Conservation (phyloP, 1,140 invertebrate genomes). For the Drosophila azteca region DNA sequence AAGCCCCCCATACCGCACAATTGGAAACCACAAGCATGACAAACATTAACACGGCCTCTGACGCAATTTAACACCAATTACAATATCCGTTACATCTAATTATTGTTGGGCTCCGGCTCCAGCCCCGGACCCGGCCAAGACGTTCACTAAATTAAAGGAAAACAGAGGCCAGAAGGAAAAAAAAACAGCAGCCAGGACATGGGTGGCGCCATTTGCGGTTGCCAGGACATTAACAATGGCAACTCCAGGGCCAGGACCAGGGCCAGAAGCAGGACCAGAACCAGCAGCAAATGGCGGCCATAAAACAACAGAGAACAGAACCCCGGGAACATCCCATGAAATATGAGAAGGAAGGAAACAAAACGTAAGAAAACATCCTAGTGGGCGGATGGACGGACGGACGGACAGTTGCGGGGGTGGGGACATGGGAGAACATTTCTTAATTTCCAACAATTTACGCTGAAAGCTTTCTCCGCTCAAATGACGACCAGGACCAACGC, state of each 20-base stretch:
- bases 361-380: slow-evolving; percentile 22
- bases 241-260: slow-evolving; percentile 33
- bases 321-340: slow-evolving; percentile 59
- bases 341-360: slow-evolving; percentile 61
- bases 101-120: slow-evolving; percentile 55
- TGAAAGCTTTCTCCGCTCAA: slow-evolving; percentile 81
- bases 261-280: slow-evolving; percentile 15
- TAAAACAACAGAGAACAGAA: slow-evolving; percentile 77
- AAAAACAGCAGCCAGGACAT: slow-evolving; percentile 43
- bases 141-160: slow-evolving; percentile 78
- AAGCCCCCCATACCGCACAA: neutral
- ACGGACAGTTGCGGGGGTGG: neutral
- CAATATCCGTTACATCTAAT: slow-evolving; percentile 84
- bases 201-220: slow-evolving; percentile 71
- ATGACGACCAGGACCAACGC: slow-evolving; percentile 51
- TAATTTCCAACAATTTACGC: slow-evolving; percentile 81
- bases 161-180: slow-evolving; percentile 48
- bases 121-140: slow-evolving; percentile 44
- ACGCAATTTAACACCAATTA: slow-evolving; percentile 84
- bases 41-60: slow-evolving; percentile 74
- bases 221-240: slow-evolving; percentile 79
- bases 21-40: slow-evolving; percentile 31
- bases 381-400: slow-evolving; percentile 4
- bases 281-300: slow-evolving; percentile 63
- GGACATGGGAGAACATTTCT: slow-evolving; percentile 62